Evolutionary conservation across 2,113 vertebrate species (phyloP), one percentile per base, ranked within the genome.

Genomic region (Trochalopteron elliotii): DNA sequence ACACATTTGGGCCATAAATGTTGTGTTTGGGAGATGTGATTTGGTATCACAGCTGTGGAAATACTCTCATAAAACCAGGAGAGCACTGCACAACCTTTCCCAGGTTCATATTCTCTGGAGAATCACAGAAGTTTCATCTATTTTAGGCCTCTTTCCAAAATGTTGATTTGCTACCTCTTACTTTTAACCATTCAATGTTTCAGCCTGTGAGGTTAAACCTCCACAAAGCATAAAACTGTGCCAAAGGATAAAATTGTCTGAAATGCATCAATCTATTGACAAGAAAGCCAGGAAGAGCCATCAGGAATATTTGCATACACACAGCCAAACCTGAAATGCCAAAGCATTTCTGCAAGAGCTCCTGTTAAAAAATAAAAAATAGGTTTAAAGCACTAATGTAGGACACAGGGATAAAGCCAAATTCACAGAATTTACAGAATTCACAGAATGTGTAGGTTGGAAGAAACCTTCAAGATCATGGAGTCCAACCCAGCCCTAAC

Each of bases 131-230:
- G 8, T 11, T 69, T 53, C 21, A 57, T 10, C 39, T 59, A 0
- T 9, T 87, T 63, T 7, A 71, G 30, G 45, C 25, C 65, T 40
- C 14, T n/a, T 69, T 68, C 57, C 69, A 42, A 78, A 68, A 15
- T 1, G 11, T 1, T 21, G 20, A 35, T n/a, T 53, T 8, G 3
- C 21, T 44, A 27, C 21, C 24, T 30, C 33, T 40, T 35, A 12
- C 25, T 84, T 71, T 49, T 19, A 44, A 37, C 57, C 39, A 12
- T 4, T 23, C 44, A n/a, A 0, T 4, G 19, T 30, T 67, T 47
- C 31, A 47, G 24, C 30, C 33, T 40, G 2, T 17, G 49, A 44
- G 1, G 9, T 9, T 22, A 14, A 0, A n/a, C 22, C 20, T 8
- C 12, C 33, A 21, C 0, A 31, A 67, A 30, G 39, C 4, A 28